Evolutionary conservation across 2,888 invertebrate species (phyloP).

Genomic region (Dioctria linearis): DNA sequence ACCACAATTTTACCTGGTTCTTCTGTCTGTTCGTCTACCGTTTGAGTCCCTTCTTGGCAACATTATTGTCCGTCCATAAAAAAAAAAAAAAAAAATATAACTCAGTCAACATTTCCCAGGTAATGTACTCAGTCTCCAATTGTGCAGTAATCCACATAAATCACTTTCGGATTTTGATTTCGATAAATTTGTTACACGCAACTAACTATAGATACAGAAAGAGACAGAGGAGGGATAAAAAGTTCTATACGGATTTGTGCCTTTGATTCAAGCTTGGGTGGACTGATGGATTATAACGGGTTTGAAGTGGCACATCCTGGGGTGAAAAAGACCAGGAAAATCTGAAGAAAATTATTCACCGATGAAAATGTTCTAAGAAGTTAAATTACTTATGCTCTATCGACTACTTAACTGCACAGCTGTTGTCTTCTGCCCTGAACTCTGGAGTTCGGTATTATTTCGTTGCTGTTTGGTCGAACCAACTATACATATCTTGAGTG

Average conservation of each 20-base stretch:
- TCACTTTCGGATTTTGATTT: conserved; percentile 55
- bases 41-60: neutral
- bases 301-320: neutral
- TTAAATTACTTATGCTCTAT: conserved; percentile 46
- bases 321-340: too few relatives aligned
- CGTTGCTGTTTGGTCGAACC: neutral
- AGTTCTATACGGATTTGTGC: neutral
- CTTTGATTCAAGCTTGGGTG: neutral
- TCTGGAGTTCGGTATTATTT: neutral
- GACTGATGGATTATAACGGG: neutral
- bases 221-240: neutral
- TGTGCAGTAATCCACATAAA: conserved; percentile 56
- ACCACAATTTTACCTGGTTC: neutral
- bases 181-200: conserved; percentile 51
- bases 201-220: neutral
- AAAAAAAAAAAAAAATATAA: conserved; percentile 1
- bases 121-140: conserved; percentile 17
- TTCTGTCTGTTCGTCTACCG: neutral
- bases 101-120: conserved; percentile 7
- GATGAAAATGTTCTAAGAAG: conserved; percentile 19
- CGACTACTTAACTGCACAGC: conserved; percentile 38
- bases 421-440: conserved; percentile 14
- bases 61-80: neutral
- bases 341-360: neutral
- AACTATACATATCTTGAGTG: neutral